phyloP scores from a whole-genome alignment of 1,140 invertebrate species.

The Drosophila simulans region DNA sequence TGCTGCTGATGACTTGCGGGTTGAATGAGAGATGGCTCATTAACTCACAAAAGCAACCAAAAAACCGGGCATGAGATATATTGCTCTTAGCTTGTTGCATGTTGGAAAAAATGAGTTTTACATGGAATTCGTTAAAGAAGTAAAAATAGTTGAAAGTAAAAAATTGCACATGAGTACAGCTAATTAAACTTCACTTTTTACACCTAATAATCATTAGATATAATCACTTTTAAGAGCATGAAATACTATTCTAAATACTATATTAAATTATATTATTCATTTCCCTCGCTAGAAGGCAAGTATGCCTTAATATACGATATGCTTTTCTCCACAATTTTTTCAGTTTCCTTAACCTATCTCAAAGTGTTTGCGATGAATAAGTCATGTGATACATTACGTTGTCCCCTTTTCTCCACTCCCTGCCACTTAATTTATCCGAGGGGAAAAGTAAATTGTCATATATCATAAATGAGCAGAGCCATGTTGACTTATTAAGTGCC shows the following conservation, averaged over 20 bases:
- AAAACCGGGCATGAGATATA: neutral
- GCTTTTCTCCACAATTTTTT: neutral
- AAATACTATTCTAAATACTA: too few species aligned
- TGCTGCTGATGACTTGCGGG: constrained; percentile 39
- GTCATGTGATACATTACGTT: constrained; percentile 12
- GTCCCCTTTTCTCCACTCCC: neutral
- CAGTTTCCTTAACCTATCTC: constrained; percentile 2
- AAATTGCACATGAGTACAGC: too few species aligned
- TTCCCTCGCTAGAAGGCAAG: too few species aligned
- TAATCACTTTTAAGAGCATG: too few species aligned
- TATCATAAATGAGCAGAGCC: constrained; percentile 50
- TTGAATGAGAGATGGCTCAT: constrained; percentile 29
- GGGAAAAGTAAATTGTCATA: constrained; percentile 44
- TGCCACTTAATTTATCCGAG: constrained; percentile 9
- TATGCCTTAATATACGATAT: neutral
- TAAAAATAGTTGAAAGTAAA: neutral
- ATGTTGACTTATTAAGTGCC: constrained; percentile 69
- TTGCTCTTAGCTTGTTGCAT: neutral
- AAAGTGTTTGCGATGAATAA: constrained; percentile 23
- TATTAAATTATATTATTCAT: too few species aligned
- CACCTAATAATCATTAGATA: neutral
- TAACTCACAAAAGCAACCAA: constrained; percentile 2
- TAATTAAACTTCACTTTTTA: neutral
- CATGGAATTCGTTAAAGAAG: neutral
- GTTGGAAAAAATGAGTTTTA: neutral